Base-by-base conservation (phyloP, 2,113 vertebrate genomes). In the Dinomys branickii region DNA sequence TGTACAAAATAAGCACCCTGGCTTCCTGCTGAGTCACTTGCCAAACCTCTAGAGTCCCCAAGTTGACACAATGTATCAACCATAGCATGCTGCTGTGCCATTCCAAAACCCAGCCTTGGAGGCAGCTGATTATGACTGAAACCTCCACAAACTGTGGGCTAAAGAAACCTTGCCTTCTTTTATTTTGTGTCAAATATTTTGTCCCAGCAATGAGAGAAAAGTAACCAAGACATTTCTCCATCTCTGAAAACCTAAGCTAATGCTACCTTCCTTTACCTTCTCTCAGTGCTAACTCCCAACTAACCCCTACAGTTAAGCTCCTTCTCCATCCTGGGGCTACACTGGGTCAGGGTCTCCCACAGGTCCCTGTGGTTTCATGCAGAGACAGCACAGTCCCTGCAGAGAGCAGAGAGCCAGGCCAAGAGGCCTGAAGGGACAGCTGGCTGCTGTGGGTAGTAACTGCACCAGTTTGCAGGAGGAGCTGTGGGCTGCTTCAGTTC, bases 371-470 rank as follows among this genome's bases (percentile, higher is more conserved):
- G 73, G 30, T 50, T 65, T 80, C 19, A 5, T 0, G 8, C 24
- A 69, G 44, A 63, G 52, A 8, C 8, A 50, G 16, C 7, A 7
- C 2, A 28, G 35, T 13, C 5, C 6, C 19, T 38, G 41, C 19
- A 1, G 3, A 77, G 12, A 38, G 41, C 19, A 1, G 3, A 77
- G 12, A 38, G 50, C 33, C 3, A 33, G 30, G 26, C 28, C 73
- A 44, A 9, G 0, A 0, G 12, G 22, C 12, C 26, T 12, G 3
- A 20, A 30, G 4, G 0, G 6, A 30, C 19, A 11, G 1, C 35
- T 41, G 7, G 22, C 24, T 54, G 52, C 41, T 30, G 8, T 67
- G 56, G 14, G 13, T 54, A n/a, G 28, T 69, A 19, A 56, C 7
- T 38, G 24, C 5, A 12, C 30, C 61, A 47, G 22, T 59, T 65